Conservation (phyloP, 2,113 vertebrate genomes). For the Pimephales promelas region DNA sequence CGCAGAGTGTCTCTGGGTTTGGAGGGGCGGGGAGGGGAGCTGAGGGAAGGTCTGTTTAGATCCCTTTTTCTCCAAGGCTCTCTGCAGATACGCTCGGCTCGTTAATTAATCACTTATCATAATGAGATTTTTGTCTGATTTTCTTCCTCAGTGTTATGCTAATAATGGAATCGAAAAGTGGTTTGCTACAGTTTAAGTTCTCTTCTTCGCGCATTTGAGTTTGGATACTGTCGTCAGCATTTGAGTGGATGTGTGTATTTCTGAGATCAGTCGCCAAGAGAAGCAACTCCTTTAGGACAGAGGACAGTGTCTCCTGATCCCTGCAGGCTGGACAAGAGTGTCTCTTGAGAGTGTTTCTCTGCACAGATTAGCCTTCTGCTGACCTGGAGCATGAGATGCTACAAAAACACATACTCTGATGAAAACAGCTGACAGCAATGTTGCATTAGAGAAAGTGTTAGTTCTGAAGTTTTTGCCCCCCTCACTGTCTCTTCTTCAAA, state of each 20-base stretch:
- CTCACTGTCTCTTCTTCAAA: neutral
- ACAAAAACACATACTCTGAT: conserved; percentile 5
- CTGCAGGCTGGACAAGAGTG: neutral
- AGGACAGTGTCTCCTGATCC: conserved; percentile 26
- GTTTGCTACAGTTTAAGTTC: conserved; percentile 24
- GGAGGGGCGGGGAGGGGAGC: conserved; percentile 16
- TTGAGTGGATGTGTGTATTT: conserved; percentile 16
- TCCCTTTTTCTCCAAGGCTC: conserved; percentile 55
- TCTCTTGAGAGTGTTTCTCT: conserved; percentile 14
- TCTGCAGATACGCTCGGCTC: conserved; percentile 66
- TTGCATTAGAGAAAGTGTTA: conserved; percentile 1
- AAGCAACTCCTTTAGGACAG: conserved; percentile 23
- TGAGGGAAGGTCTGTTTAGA: conserved; percentile 59
- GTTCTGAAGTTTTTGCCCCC: neutral
- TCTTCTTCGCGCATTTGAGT: neutral
- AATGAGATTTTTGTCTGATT: conserved; percentile 67
- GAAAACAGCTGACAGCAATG: conserved; percentile 9
- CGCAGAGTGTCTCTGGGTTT: conserved; percentile 32
- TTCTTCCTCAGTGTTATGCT: conserved; percentile 50
- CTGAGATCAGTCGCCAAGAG: conserved; percentile 28
- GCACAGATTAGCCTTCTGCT: conserved; percentile 23
- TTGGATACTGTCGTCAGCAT: conserved; percentile 13
- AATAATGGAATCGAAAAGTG: conserved; percentile 40
- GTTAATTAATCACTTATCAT: conserved; percentile 78
- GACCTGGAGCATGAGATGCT: conserved; percentile 11